Base-by-base conservation (phyloP, 2,797 vertebrate genomes). In the Nothura maculosa region DNA sequence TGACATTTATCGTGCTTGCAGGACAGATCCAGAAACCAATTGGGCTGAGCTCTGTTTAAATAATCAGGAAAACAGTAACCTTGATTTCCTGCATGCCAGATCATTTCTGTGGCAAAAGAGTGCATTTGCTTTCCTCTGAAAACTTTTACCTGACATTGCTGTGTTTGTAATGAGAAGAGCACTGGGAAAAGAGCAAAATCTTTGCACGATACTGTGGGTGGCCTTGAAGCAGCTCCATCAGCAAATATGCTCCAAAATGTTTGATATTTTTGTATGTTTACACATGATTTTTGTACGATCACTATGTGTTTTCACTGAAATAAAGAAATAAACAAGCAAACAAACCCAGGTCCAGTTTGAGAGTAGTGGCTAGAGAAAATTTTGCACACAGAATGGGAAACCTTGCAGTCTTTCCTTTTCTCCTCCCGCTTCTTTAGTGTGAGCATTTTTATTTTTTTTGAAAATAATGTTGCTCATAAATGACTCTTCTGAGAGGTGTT, bases 11-110 rank as follows among this genome's bases (percentile, higher is more conserved):
- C 69, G 42, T 50, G 48, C 52, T 70, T 47, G 6, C 68, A 85
- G 0, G 38, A 62, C 77, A 92, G 63, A 88, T 15, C 70, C 66
- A 87, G 81, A 85, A 89, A 63, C 32, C 0, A 1, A 34, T 34
- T 3, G 34, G 64, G 15, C 52, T 90, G n/a, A 22, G 36, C 43
- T 79, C 85, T 69, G 30, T 78, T 94, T 64, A 43, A 91, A 62
- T 76, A 40, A 62, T 64, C 72, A 30, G 45, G 24, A 69, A 85
- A 85, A 60, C 62, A 21, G 20, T 47, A 92, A 81, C 78, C 63
- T 47, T 76, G 96, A 87, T 92, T 97, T 94, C 80, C 89, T 80
- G 21, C 24, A 2, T 7, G 11, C 38, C 2, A 4, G 42, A 43
- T 91, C 38, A 74, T 80, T 90, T 62, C 36, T 43, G 14, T 8